phyloP scores from a whole-genome alignment of 2,888 invertebrate genomes.

The Paralinhomoeus sp. region DNA sequence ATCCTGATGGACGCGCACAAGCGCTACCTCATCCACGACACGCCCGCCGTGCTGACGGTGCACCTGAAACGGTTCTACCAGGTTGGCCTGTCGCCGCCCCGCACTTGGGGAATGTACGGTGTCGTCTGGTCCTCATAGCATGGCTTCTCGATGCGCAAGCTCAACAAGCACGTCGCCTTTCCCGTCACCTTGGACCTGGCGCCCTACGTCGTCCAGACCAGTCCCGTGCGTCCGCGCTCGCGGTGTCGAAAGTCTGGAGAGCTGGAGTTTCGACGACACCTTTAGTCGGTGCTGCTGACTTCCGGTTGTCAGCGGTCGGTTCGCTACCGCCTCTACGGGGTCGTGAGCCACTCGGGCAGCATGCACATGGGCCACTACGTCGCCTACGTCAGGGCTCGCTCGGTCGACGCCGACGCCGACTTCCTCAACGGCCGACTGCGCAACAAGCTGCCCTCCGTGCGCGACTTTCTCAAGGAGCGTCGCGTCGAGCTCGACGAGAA shows the following conservation, averaged over 20 bases:
- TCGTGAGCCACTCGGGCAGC: slow-evolving; percentile 79
- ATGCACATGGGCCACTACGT: slow-evolving; percentile 75
- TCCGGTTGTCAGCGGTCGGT: too few relatives aligned
- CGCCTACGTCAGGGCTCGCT: slow-evolving; percentile 46
- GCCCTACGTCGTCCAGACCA: too few relatives aligned
- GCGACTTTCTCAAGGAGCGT: background rate
- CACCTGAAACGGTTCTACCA: slow-evolving; percentile 88
- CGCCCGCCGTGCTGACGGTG: slow-evolving; percentile 74
- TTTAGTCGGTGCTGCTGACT: too few relatives aligned
- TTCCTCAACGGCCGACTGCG: background rate
- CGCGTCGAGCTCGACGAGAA: too few relatives aligned
- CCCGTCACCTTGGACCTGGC: slow-evolving; percentile 61
- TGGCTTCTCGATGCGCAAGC: slow-evolving; percentile 48
- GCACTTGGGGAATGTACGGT: background rate
- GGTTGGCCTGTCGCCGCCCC: slow-evolving; percentile 19
- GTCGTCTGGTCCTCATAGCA: too few relatives aligned
- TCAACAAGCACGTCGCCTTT: slow-evolving; percentile 62
- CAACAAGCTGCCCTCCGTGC: background rate
- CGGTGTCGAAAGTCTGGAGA: too few relatives aligned
- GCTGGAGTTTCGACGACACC: too few relatives aligned
- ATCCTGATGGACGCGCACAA: slow-evolving; percentile 32
- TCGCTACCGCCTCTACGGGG: slow-evolving; percentile 73
- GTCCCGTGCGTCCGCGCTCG: too few relatives aligned
- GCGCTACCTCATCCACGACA: slow-evolving; percentile 49
- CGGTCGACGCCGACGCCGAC: too few relatives aligned